Evolutionary conservation across 1,140 invertebrate species (phyloP), one percentile per base, ranked within the genome.

Genomic region (Bombus impatiens): DNA sequence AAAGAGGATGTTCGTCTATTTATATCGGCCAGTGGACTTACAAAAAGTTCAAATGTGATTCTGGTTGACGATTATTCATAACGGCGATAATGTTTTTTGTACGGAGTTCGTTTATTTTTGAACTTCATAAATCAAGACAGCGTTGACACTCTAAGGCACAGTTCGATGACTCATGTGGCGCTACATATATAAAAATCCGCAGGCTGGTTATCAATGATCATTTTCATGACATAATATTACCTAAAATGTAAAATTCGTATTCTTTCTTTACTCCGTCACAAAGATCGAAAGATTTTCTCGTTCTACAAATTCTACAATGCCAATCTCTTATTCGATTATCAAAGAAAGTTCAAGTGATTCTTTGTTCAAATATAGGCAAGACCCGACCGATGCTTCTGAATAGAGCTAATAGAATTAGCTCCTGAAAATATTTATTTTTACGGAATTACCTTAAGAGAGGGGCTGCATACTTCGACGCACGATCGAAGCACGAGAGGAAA

Each of bases 401-500:
- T 44, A 71, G 25, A 35, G 10, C 79, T 3, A 72, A n/a, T 15
- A 2, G 68, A 81, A 81, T 81, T 81, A 81, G 47, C 68, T 13
- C 18, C n/a, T 4, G 10, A 81, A 81, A 81, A 81, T 81, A 81
- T 81, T 81, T 81, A 81, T 59, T 57, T 72, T 81, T 9, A 25
- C 47, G 2, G 37, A 72, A 81, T 81, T 57, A 72, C 47, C 79
- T 47, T 15, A 18, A 59, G 13, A 40, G 12, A 68, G 10, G 12
- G 8, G 28, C 2, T 13, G 18, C 18, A 28, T 12, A 6, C 28
- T 57, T 35, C 32, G 42, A 1, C 1, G 8, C 18, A 22, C 18
- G 77, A 67, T 47, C 9, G 8, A 8, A 3, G 47, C 47, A 35
- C 12, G 12, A 67, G 22, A 9, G 25, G 10, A 15, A 47, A 68